Percentiles rank a stretch among this genome's conserved stretches.
phyloP scores from a whole-genome alignment of 2,797 vertebrate genomes.

The Microcaecilia unicolor region DNA sequence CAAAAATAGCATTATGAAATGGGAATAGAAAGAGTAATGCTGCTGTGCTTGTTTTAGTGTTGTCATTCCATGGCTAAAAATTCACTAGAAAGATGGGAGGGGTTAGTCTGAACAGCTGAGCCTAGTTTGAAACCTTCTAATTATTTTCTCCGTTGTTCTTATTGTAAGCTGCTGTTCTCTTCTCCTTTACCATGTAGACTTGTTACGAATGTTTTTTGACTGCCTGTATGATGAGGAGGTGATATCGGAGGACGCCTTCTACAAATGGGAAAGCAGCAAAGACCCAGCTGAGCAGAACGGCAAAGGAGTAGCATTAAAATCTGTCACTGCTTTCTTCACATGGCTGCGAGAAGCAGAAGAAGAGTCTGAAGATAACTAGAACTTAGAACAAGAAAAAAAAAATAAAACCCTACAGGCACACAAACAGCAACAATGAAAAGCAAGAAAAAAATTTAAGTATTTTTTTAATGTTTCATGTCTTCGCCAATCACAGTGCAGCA shows the following conservation, averaged over 20 bases:
- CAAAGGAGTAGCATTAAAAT: conserved; percentile 89
- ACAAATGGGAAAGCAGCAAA: conserved; percentile 92
- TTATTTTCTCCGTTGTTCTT: no score
- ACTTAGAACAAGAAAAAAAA: conserved; percentile 44
- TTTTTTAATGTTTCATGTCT: conserved; percentile 63
- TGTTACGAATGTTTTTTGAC: conserved; percentile 96
- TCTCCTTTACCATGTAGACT: conserved; percentile 51
- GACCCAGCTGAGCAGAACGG: conserved; percentile 87
- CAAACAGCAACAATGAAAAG: conserved; percentile 1
- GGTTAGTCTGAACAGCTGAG: no score
- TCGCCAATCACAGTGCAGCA: conserved; percentile 68
- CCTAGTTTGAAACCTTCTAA: no score
- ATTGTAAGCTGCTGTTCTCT: neutral
- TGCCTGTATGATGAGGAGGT: conserved; percentile 96
- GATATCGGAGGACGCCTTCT: conserved; percentile 95
- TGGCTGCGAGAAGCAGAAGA: conserved; percentile 96
- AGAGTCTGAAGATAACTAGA: conserved; percentile 95
- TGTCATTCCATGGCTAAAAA: no score
- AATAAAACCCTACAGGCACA: neutral
- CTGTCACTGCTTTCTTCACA: conserved; percentile 91
- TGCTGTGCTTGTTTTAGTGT: no score
- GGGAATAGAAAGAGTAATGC: no score
- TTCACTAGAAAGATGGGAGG: no score
- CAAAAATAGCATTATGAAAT: no score
- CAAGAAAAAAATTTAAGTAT: conserved; percentile 60